Conservation (phyloP, 2,113 vertebrate genomes). For the Dasypus novemcinctus region DNA sequence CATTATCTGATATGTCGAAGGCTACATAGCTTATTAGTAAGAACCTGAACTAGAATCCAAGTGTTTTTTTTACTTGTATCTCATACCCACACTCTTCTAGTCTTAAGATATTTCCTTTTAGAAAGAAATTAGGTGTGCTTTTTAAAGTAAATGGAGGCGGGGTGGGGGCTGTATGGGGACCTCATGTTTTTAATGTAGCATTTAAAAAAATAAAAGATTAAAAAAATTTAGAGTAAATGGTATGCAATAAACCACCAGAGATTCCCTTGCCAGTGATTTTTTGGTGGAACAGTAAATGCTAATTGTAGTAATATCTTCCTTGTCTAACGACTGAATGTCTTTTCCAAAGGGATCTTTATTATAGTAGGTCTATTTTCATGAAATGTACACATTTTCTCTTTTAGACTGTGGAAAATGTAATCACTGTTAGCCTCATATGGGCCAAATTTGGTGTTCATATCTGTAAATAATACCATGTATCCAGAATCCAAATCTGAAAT, state of each 20-base stretch:
- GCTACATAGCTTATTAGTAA: conserved; percentile 14
- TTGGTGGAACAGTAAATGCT: neutral
- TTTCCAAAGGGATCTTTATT: neutral
- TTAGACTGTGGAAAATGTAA: neutral
- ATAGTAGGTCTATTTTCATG: neutral
- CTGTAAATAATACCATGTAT: neutral
- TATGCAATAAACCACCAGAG: neutral
- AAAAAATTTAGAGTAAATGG: conserved; percentile 44
- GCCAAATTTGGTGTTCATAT: neutral
- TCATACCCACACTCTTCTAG: neutral
- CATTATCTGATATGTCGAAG: neutral
- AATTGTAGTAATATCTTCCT: neutral
- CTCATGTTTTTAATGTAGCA: too few species aligned
- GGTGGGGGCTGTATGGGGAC: too few species aligned
- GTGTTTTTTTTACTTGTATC: neutral
- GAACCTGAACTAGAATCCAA: neutral
- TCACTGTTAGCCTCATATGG: neutral
- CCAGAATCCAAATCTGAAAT: conserved; percentile 27
- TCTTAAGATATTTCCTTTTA: neutral
- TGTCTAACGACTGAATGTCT: conserved; percentile 12
- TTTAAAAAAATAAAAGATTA: too few species aligned
- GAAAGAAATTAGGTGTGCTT: neutral
- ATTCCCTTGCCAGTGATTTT: conserved; percentile 10
- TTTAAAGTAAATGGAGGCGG: conserved; percentile 60
- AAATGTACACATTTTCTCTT: neutral